Evolutionary conservation across 2,113 vertebrate species (phyloP), one percentile per base, ranked within the genome.

Genomic region (Perca fluviatilis): DNA sequence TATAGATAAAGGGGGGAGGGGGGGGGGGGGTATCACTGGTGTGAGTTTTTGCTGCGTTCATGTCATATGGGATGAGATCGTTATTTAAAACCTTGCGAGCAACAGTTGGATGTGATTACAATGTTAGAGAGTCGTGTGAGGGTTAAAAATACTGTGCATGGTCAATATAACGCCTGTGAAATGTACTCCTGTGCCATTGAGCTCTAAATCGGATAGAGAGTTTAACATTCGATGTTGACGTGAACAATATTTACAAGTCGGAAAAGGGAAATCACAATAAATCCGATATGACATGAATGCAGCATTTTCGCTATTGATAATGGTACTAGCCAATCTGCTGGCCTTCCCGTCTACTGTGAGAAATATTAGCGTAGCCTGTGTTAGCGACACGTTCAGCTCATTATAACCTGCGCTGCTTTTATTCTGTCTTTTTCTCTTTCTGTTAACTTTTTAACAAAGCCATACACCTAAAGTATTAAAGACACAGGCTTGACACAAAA

Each of bases 291-390:
- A 85, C 85, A 47, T 83, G 71, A 86, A 82, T 2, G 79, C 65
- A 64, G 80, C 67, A 76, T 51, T 74, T 84, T 46, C 4, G 70
- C 69, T 27, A 71, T 63, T 75, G 16, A 74, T 78, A 36, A 88
- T 9, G 79, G 87, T 89, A 85, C 84, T 88, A 86, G 90, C 87
- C 30, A 57, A 62, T 58, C 56, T 70, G 84, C 87, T 83, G 80
- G 80, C 68, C 64, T 87, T 79, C 76, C 74, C 88, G 86, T 89
- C 88, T 87, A 84, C 87, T 94, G 84, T 92, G 86, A 92, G 85
- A 92, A 82, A 77, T 69, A 63, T 86, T 86, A 86, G 82, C 79
- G 5, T 86, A 83, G 88, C 85, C 71, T 70, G 88, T 77, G 58
- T 90, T 89, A 61, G 81, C 51, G 10, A 43, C 40, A 43, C 40